Evolutionary conservation across 2,113 vertebrate species (phyloP).

Genomic region (Danionella cerebrum): DNA sequence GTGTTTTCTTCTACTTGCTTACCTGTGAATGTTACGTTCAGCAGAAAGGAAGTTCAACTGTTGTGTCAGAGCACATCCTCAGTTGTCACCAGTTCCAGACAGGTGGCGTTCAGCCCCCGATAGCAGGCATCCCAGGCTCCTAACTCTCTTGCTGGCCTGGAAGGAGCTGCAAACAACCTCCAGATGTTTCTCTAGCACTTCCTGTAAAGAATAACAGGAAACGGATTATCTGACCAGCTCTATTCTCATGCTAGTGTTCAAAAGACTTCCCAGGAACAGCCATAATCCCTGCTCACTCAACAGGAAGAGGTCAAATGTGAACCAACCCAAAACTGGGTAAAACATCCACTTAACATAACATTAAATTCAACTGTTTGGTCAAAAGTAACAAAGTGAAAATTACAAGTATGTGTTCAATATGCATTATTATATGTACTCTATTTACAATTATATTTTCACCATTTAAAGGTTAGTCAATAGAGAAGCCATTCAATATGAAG

Average conservation of each 20-base stretch:
- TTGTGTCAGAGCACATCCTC: constrained; percentile 3
- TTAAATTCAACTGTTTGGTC: too few relatives aligned
- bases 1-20: not conserved
- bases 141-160: constrained; percentile 14
- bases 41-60: not conserved
- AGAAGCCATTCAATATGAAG: too few relatives aligned
- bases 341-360: too few relatives aligned
- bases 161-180: constrained; percentile 22
- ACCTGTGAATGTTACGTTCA: not conserved
- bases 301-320: not conserved
- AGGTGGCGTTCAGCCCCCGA: constrained; percentile 11
- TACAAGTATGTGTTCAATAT: too few relatives aligned
- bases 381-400: too few relatives aligned
- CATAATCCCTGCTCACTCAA: constrained; percentile 20
- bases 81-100: constrained; percentile 1
- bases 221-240: constrained; percentile 22
- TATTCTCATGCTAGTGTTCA: constrained; percentile 18
- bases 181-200: constrained; percentile 30
- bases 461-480: too few relatives aligned
- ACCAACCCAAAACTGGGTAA: not conserved
- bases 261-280: not conserved
- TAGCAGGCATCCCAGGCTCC: not conserved
- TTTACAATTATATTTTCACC: too few relatives aligned
- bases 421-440: too few relatives aligned
- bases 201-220: constrained; percentile 29